Evolutionary conservation across 2,113 vertebrate species (phyloP).

Genomic region (Scomber scombrus): DNA sequence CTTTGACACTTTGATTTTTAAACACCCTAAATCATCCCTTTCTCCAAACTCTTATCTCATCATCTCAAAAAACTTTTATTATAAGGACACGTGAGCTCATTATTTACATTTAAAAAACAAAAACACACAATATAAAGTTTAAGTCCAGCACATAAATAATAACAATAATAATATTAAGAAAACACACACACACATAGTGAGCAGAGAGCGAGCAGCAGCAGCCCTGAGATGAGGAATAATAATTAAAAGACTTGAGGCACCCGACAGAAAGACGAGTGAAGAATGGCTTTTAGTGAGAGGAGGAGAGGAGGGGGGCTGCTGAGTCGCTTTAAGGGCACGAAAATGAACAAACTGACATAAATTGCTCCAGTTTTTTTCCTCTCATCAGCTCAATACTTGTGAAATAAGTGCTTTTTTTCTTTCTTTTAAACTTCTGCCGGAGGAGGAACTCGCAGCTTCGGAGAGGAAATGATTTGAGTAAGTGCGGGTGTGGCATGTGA

Average conservation of each 20-base stretch:
- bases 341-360: conserved; percentile 11
- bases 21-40: conserved; percentile 25
- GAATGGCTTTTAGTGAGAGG: no score
- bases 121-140: conserved; percentile 44
- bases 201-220: conserved; percentile 55
- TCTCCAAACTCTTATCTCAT: neutral
- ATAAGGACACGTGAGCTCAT: conserved; percentile 40
- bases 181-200: conserved; percentile 37
- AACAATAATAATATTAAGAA: conserved; percentile 58
- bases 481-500: conserved; percentile 32
- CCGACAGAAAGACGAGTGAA: no score
- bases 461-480: conserved; percentile 51
- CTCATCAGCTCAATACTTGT: neutral
- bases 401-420: conserved; percentile 59
- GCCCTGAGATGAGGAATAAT: conserved; percentile 46
- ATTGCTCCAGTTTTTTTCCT: conserved; percentile 5
- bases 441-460: conserved; percentile 53
- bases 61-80: conserved; percentile 17
- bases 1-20: conserved; percentile 9
- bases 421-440: neutral
- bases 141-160: conserved; percentile 75
- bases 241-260: no score
- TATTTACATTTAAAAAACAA: conserved; percentile 56
- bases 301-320: no score
- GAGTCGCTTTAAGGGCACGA: no score